phyloP scores from a whole-genome alignment of 2,113 vertebrate species.

The Odobenus rosmarus region DNA sequence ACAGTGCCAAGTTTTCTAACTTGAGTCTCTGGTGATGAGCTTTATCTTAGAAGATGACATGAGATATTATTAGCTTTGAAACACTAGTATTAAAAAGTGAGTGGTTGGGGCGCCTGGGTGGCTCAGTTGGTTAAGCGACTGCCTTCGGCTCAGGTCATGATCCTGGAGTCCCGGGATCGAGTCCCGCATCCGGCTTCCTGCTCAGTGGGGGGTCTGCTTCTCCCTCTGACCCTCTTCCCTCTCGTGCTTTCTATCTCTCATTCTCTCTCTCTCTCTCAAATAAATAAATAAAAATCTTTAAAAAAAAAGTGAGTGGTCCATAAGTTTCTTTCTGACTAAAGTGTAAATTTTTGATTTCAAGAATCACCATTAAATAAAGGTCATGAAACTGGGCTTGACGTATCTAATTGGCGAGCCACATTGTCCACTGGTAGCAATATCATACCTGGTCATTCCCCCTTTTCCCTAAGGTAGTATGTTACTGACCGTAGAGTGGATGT shows the following conservation, averaged over 20 bases:
- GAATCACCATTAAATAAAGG: background rate
- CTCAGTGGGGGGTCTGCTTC: too few relatives aligned
- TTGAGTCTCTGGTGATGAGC: slow-evolving; percentile 88
- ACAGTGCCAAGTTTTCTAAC: slow-evolving; percentile 84
- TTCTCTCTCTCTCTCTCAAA: too few relatives aligned
- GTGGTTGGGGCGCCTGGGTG: too few relatives aligned
- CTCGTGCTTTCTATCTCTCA: too few relatives aligned
- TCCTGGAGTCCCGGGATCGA: too few relatives aligned
- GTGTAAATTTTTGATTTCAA: background rate
- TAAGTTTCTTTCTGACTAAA: background rate
- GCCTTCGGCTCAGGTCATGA: too few relatives aligned
- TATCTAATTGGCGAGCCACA: background rate
- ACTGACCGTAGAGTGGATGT: background rate
- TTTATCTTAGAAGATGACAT: slow-evolving; percentile 85
- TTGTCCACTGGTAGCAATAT: background rate
- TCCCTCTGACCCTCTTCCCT: too few relatives aligned
- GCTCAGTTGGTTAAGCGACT: too few relatives aligned
- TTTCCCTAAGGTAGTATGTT: background rate
- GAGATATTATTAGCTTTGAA: background rate
- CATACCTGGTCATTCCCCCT: too few relatives aligned
- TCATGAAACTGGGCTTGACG: background rate
- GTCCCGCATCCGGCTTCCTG: too few relatives aligned
- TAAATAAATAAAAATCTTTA: too few relatives aligned
- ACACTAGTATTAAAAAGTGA: background rate
- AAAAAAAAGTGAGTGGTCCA: background rate